Evolutionary conservation across 2,888 invertebrate species (phyloP), one percentile per base, ranked within the genome.

Genomic region (Agapetus fuscipes): DNA sequence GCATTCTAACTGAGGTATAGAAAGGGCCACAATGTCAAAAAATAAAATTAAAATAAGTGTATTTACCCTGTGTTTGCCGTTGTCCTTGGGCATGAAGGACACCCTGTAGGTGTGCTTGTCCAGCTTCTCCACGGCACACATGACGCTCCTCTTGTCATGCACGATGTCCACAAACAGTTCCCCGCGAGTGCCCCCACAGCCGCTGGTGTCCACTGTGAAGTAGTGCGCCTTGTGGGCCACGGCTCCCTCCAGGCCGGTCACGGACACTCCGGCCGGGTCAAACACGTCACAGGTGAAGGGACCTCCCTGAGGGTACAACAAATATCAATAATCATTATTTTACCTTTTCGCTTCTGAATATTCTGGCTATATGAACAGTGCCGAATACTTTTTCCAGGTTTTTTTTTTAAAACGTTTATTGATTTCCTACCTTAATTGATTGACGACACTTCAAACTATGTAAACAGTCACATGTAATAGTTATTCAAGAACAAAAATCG

Each of bases 201-300:
- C 66, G 20, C 62, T 64, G 36, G 76, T 76, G 53, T 76, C 76
- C 44, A 77, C 55, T 52, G 81, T 82, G 51, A 91, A 87, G n/a
- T 86, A 85, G 56, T 90, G 90, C 0, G 89, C 85, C 43, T 88
- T 81, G 13, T 88, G 72, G 0, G 90, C 88, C 54, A 86, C 74
- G 5, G 89, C 90, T 2, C 84, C 85, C 53, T 88, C 87, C 5
- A 87, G 60, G 1, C 86, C 85, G 41, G 80, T 76, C 1, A 86
- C 82, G 43, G 85, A 81, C 7, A 95, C 86, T 14, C 89, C 88
- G 28, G 88, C 82, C 0, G 95, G 90, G 62, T 96, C 94, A 56
- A 90, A 96, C 0, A 95, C 94, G 53, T 91, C 85, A 58, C 97
- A 94, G 0, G 88, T 87, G 61, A 95, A 97, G 2, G 98, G 98